A percentile compares a stretch with the other conserved stretches of the same genome.
Conservation (phyloP, 2,113 vertebrate species). For the Ceyx melanurus region DNA sequence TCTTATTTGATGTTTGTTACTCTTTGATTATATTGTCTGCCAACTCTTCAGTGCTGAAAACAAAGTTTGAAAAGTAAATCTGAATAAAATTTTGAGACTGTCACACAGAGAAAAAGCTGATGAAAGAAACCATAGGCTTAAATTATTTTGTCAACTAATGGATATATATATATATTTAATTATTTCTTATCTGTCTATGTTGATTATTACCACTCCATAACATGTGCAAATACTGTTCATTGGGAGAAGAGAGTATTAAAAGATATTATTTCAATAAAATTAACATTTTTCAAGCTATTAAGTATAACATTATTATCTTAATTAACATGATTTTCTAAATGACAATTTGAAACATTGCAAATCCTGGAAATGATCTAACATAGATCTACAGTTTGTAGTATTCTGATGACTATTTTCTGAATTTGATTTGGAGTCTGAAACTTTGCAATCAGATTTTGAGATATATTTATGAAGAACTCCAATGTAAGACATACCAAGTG, state of each 20-base stretch:
- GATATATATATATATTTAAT: neutral
- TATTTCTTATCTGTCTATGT: neutral
- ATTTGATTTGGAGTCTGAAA: neutral
- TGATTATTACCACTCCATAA: neutral
- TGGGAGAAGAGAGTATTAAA: neutral
- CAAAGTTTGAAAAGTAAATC: neutral
- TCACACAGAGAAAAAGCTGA: neutral
- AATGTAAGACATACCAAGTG: neutral
- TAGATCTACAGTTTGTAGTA: neutral
- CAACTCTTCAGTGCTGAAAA: neutral
- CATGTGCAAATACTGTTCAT: neutral
- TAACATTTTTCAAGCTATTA: neutral
- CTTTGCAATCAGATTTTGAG: neutral
- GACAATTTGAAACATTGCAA: neutral
- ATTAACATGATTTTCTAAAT: neutral
- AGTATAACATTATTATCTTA: neutral
- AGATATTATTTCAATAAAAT: neutral
- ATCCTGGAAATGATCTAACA: neutral
- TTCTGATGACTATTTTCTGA: neutral
- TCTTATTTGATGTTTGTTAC: neutral
- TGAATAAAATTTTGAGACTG: neutral
- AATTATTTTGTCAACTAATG: neutral
- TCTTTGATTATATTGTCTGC: neutral
- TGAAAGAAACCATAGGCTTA: neutral
- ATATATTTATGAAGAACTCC: neutral